Evolutionary conservation across 1,140 invertebrate species (phyloP), one percentile per base, ranked within the genome.

Genomic region (Ceratina calcarata): DNA sequence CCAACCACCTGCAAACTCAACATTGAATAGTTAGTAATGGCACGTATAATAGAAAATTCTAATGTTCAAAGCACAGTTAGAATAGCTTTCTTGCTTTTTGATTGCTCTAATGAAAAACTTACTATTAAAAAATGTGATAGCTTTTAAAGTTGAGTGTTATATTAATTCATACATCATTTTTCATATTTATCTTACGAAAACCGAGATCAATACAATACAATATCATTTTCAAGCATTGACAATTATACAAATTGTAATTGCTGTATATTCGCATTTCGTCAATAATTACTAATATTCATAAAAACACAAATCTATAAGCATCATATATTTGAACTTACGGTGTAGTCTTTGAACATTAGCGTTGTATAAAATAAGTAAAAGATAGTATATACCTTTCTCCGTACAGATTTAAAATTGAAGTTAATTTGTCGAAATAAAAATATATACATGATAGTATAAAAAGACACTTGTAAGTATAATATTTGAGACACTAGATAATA

Each of bases 1-100:
- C 58, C 72, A 82, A 78, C 85, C 90, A 91, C 82, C 91, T 92
- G 91, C 78, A 89, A 92, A 92, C 91, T 92, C 89, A 91, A 91
- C 89, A 89, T 84, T 83, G 78, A 84, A 80, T 84, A 86, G 83
- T 90, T 90, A 90, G 80, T 87, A 82, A 75, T 75, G 66, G 67
- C 61, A 82, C 45, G 20, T 65, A 69, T 51, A 78, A 69, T 67
- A 51, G 37, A 79, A 37, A 1, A 62, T 69, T 51, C 69, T 49
- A 80, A 73, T 81, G 78, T 78, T 77, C 78, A 77, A 77, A 85
- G 73, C 45, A 66, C 32, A 76, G n/a, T 57, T 78, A 45, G 57
- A 51, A 51, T n/a, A 55, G 0, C 1, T 22, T 58, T 20, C n/a
- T 24, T 51, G 45, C 20, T 57, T 51, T 51, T 6, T 58, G 49